Base-by-base conservation (phyloP, 2,113 vertebrate genomes). In the Planiliza haematocheilus region DNA sequence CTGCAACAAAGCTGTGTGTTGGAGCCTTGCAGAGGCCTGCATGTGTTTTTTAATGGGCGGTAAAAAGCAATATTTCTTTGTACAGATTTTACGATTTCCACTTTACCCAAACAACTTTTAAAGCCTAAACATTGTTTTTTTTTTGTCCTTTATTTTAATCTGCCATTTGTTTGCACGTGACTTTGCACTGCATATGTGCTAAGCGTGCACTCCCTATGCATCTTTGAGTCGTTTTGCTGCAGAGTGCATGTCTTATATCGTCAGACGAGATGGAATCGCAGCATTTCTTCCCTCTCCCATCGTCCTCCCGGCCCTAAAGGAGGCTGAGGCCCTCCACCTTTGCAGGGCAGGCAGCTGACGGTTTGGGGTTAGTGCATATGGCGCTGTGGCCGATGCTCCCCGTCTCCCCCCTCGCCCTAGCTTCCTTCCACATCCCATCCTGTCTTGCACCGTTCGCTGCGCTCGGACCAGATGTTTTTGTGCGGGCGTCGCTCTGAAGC, bases 391-490 rank as follows among this genome's bases (percentile, higher is more conserved):
- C 61, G 70, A 10, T 70, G 70, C 61, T 77, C 74, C 85, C 46
- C 84, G 21, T 70, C 78, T 81, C 78, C 48, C 74, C 60, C 72
- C 77, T 74, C 73, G 0, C 73, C 78, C 69, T 71, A 36, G 46
- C 71, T 79, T 74, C 81, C 74, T 72, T 89, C 88, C 88, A 86
- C 86, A 84, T 89, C 86, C 85, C 82, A 63, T 74, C 70, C 79
- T 70, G 62, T 71, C 74, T 59, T 60, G 67, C 69, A 74, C 59
- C 49, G 49, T 79, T 76, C 56, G 71, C 39, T 84, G 83, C 60
- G 64, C 70, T 65, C 59, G 7, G 48, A 64, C 65, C 86, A 91
- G 89, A 91, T 91, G 89, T 88, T 88, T 86, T 85, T 74, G 48
- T 87, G 81, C 83, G 49, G 71, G 60, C 37, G 14, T 36, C 7